Conservation (phyloP, 1,140 invertebrate species). For the Ctenoplectra terminalis region DNA sequence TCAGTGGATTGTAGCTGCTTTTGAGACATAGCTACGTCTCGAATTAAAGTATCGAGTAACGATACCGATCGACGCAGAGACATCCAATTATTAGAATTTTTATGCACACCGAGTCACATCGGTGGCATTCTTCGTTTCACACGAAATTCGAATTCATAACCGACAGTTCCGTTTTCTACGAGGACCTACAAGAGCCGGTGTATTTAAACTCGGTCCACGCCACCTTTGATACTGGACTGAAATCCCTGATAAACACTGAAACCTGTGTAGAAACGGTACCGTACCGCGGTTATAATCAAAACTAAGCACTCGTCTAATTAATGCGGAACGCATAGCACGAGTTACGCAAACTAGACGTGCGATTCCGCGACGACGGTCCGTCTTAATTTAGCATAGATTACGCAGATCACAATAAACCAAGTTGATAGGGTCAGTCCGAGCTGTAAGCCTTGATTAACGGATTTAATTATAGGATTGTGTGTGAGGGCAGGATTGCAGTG, state of each 20-base stretch:
- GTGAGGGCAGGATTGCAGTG: slow-evolving; percentile 70
- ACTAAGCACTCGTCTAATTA: slow-evolving; percentile 56
- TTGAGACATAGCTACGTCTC: neutral
- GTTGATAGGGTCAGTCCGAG: slow-evolving; percentile 80
- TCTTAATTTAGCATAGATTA: slow-evolving; percentile 82
- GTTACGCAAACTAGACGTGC: slow-evolving; percentile 63
- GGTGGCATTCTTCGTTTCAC: too few relatives aligned
- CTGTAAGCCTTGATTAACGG: slow-evolving; percentile 80
- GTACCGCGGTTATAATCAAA: slow-evolving; percentile 45
- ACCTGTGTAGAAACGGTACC: too few relatives aligned
- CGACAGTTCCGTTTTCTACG: too few relatives aligned
- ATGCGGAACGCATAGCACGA: slow-evolving; percentile 36
- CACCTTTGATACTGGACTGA: too few relatives aligned
- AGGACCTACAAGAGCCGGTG: too few relatives aligned
- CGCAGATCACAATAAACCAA: slow-evolving; percentile 82
- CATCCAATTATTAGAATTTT: too few relatives aligned
- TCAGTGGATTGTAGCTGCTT: neutral
- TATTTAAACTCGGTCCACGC: too few relatives aligned
- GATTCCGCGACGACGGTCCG: slow-evolving; percentile 70
- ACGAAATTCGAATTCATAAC: too few relatives aligned
- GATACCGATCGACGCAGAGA: too few relatives aligned
- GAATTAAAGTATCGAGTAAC: too few relatives aligned
- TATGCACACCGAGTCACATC: too few relatives aligned
- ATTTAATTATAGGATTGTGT: slow-evolving; percentile 79
- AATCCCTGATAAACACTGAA: too few relatives aligned